Conservation (phyloP, 2,113 vertebrate genomes). For the Ptyas mucosa region DNA sequence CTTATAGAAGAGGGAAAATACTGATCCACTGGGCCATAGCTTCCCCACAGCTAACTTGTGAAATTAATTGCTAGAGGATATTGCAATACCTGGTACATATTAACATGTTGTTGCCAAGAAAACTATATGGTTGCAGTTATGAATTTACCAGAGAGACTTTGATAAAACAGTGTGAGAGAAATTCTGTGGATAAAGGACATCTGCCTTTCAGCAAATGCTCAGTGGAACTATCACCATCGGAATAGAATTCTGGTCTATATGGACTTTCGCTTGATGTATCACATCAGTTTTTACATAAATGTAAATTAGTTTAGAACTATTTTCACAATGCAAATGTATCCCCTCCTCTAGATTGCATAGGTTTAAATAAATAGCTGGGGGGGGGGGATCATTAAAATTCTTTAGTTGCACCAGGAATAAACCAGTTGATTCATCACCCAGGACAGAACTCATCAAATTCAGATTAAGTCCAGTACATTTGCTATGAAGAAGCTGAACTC, state of each 20-base stretch:
- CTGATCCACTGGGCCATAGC: background rate
- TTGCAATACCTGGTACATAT: background rate
- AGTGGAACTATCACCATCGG: background rate
- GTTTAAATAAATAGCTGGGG: background rate
- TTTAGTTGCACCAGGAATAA: background rate
- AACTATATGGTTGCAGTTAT: background rate
- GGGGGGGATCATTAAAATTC: background rate
- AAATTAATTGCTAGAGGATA: background rate
- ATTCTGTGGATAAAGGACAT: background rate
- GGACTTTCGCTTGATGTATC: background rate
- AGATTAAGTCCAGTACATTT: background rate
- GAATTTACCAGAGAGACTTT: background rate
- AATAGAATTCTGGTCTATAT: background rate
- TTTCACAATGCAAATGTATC: background rate
- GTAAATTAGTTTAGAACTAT: background rate
- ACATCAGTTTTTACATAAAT: background rate
- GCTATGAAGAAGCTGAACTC: background rate
- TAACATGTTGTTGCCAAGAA: background rate
- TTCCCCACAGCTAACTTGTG: background rate
- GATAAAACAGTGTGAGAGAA: background rate
- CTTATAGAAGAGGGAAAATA: background rate
- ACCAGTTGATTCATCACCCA: background rate
- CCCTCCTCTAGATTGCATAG: background rate
- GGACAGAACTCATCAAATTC: conserved; percentile 3
- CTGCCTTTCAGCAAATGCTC: background rate